Evolutionary conservation across 2,113 vertebrate species (phyloP), one percentile per base, ranked within the genome.

Genomic region (Scomber scombrus): DNA sequence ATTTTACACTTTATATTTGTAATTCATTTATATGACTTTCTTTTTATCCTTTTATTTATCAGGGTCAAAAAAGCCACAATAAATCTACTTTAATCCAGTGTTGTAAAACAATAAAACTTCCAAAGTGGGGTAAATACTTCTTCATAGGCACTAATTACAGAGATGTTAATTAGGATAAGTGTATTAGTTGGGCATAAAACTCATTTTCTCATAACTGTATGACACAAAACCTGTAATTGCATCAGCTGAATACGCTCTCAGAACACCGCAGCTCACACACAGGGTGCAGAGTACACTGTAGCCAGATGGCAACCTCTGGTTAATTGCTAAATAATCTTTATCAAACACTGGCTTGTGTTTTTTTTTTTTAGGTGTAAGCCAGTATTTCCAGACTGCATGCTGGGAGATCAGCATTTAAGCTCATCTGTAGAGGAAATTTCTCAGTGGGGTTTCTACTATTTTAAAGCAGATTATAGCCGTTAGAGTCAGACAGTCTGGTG

Each of bases 301-400:
- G 66, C 79, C 85, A 84, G 85, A 40, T 85, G 80, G 82, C 49
- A 87, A 82, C 82, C 6, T 26, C 62, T 78, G 73, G 62, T 81
- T 88, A 89, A 80, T 82, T 75, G 82, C 82, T 75, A 52, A 66
- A 85, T 81, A 85, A 79, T 71, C 82, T 84, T 81, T 31, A 26
- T 78, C 61, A 70, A 88, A 85, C 66, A 88, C 52, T 63, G 74
- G 74, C 69, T 84, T 83, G 58, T 77, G 62, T 73, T 60, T 72
- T 71, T 63, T 71, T 63, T 80, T 80, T 46, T 77, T 62, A 71
- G 50, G 54, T 75, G 57, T 75, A 81, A 81, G 66, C 49, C 63
- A 74, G 74, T 51, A 47, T 85, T 75, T 82, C 46, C 55, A 78
- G 76, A 65, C 71, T 40, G 70, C 80, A 68, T 62, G 77, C 61